A percentile compares a stretch with the other conserved stretches of the same genome.
Evolutionary conservation across 92 coral and sea anemone species (phyloP).

Genomic region (Siderastrea siderea): DNA sequence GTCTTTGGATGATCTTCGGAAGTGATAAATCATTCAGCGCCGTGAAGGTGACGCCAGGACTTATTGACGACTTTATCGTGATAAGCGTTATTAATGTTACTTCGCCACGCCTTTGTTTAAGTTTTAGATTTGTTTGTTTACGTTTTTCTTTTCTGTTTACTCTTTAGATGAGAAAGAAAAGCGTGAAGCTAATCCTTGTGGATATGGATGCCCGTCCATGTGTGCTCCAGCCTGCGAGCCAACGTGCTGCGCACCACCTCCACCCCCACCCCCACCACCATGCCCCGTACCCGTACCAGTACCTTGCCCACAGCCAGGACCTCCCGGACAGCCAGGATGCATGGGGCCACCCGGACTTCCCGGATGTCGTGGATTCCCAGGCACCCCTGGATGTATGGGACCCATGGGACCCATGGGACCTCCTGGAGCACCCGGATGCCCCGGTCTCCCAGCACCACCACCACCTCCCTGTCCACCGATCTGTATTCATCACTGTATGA

Average conservation of each 20-base stretch:
- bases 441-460: slow-evolving; percentile 96
- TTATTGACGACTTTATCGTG: too few relatives aligned
- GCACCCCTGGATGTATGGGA: slow-evolving; percentile 86
- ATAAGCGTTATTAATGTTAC: too few relatives aligned
- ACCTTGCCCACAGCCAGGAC: slow-evolving; percentile 89
- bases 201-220: slow-evolving; percentile 72
- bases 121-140: not conserved
- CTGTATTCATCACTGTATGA: slow-evolving; percentile 97
- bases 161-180: slow-evolving; percentile 54
- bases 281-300: slow-evolving; percentile 76
- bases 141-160: not conserved
- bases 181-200: slow-evolving; percentile 90
- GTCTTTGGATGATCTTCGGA: too few relatives aligned
- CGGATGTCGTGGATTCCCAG: slow-evolving; percentile 82
- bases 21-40: too few relatives aligned
- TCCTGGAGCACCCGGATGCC: slow-evolving; percentile 92
- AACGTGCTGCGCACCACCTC: slow-evolving; percentile 79
- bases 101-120: not conserved
- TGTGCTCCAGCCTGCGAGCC: slow-evolving; percentile 84
- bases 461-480: slow-evolving; percentile 95
- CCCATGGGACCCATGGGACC: slow-evolving; percentile 95
- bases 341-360: slow-evolving; percentile 95
- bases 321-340: slow-evolving; percentile 97
- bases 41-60: too few relatives aligned
- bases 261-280: slow-evolving; percentile 86